Percentiles rank a stretch among this genome's conserved stretches.
phyloP scores from a whole-genome alignment of 2,888 invertebrate genomes.

The Mimumesa dahlbomi region DNA sequence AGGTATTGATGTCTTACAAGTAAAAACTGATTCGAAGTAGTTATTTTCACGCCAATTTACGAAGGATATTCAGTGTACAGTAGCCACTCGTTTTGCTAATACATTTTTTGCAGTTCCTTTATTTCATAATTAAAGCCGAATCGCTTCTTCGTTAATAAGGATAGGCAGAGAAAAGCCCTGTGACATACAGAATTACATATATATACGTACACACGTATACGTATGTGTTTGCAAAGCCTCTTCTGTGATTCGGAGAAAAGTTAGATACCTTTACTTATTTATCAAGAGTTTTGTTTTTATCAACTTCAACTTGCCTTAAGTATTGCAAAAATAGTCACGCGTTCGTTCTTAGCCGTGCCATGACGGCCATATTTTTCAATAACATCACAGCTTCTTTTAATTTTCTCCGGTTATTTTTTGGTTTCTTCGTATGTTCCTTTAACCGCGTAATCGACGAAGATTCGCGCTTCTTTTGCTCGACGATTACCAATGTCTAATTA shows the following conservation, averaged over 20 bases:
- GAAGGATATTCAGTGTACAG: too few species aligned
- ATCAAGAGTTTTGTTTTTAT: slow-evolving; percentile 11
- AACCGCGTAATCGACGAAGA: slow-evolving; percentile 7
- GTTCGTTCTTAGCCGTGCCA: slow-evolving; percentile 36
- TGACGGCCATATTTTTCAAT: slow-evolving; percentile 32
- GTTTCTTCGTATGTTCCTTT: slow-evolving; percentile 31
- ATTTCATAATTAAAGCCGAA: too few species aligned
- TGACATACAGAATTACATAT: slow-evolving; percentile 10
- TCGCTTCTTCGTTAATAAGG: neutral
- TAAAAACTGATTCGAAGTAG: too few species aligned
- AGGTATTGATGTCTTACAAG: too few species aligned
- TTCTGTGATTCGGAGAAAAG: slow-evolving; percentile 10
- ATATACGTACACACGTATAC: slow-evolving; percentile 4
- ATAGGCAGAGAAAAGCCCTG: neutral
- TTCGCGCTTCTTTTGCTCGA: neutral
- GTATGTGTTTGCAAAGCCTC: slow-evolving; percentile 26
- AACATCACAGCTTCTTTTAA: slow-evolving; percentile 55
- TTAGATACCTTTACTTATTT: slow-evolving; percentile 5
- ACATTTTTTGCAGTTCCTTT: too few species aligned
- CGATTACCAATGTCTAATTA: neutral
- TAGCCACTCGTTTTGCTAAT: too few species aligned
- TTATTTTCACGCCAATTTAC: too few species aligned
- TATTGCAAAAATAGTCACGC: slow-evolving; percentile 61
- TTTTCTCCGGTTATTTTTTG: slow-evolving; percentile 51
- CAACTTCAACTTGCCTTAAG: slow-evolving; percentile 44